A percentile compares a stretch with the other conserved stretches of the same genome.
phyloP scores from a whole-genome alignment of 2,113 vertebrate genomes.

The Taxidea taxus region DNA sequence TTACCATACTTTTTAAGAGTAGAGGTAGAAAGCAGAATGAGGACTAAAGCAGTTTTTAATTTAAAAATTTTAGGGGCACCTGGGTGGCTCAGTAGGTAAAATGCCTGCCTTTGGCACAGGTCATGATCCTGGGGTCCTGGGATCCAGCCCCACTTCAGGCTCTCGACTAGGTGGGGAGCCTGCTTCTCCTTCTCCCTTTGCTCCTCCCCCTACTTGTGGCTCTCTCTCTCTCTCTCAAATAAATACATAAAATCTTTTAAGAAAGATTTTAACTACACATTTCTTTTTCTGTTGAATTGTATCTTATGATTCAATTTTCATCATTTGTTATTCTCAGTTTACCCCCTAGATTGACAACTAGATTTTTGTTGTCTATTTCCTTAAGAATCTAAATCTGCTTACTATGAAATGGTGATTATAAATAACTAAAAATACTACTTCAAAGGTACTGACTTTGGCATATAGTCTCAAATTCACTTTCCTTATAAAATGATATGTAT shows the following conservation, averaged over 20 bases:
- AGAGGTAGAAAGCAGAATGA: background rate
- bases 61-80: background rate
- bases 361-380: background rate
- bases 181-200: background rate
- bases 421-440: background rate
- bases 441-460: background rate
- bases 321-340: background rate
- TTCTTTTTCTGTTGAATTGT: background rate
- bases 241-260: background rate
- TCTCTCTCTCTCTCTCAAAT: background rate
- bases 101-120: background rate
- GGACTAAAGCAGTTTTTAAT: background rate
- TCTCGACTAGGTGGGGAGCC: too few species aligned
- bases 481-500: background rate
- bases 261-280: background rate
- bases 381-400: background rate
- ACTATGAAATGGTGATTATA: background rate
- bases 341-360: background rate
- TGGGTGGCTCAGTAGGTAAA: background rate
- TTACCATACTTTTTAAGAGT: background rate
- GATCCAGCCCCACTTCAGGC: background rate
- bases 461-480: background rate
- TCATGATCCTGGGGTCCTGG: background rate
- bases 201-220: background rate
- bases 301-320: background rate